Evolutionary conservation across 2,888 invertebrate genomes (phyloP).

Genomic region (Adineta ricciae): DNA sequence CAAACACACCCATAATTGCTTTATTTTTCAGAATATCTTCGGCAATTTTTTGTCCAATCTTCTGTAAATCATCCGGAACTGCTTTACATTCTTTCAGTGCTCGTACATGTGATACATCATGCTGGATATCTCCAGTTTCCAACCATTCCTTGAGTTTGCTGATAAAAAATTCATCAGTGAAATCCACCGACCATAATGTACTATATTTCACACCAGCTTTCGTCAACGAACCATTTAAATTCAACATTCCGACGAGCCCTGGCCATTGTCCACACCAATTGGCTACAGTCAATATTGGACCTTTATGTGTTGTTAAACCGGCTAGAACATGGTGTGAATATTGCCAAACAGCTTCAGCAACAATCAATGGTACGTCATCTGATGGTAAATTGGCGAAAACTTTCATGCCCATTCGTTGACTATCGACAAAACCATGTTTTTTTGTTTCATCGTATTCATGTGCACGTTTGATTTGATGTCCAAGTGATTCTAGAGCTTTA

Average conservation of each 20-base stretch:
- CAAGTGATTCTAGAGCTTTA: background rate
- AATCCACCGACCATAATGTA: constrained; percentile 8
- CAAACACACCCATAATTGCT: constrained; percentile 21
- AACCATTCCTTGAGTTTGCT: constrained; percentile 13
- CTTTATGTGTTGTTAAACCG: constrained; percentile 14
- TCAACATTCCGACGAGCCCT: background rate
- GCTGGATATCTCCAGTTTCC: background rate
- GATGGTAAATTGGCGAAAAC: background rate
- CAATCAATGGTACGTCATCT: background rate
- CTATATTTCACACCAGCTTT: background rate
- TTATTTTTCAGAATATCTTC: background rate
- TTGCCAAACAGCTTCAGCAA: constrained; percentile 21
- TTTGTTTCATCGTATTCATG: background rate
- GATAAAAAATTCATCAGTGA: background rate
- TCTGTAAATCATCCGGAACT: background rate
- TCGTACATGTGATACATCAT: constrained; percentile 15
- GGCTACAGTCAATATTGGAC: constrained; percentile 14
- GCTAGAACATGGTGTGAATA: constrained; percentile 3
- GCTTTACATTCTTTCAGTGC: background rate
- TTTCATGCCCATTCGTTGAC: constrained; percentile 15
- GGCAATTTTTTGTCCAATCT: background rate
- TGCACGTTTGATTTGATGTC: background rate
- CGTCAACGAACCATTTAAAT: constrained; percentile 18
- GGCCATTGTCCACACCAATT: constrained; percentile 16
- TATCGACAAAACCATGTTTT: constrained; percentile 14